Percentiles rank a stretch among this genome's conserved stretches.
Conservation (phyloP, 1,140 invertebrate genomes). For the Dendrolimus kikuchii region DNA sequence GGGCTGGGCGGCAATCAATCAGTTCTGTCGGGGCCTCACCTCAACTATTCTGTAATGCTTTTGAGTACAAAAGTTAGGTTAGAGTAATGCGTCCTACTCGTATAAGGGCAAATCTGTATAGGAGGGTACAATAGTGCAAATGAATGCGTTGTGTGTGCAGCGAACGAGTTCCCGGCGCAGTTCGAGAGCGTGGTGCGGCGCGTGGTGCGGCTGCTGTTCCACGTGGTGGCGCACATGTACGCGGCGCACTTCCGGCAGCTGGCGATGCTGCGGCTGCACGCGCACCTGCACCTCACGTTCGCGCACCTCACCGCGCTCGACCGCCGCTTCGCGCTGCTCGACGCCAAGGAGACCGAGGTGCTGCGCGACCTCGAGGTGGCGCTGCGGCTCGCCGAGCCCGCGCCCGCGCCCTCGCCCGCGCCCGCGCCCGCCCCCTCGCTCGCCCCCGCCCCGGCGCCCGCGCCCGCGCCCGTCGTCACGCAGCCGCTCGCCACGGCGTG, state of each 20-base stretch:
- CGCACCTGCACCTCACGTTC: slow-evolving; percentile 96
- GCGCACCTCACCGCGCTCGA: slow-evolving; percentile 93
- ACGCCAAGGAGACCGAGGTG: slow-evolving; percentile 94
- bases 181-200: slow-evolving; percentile 97
- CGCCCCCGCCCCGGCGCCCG: slow-evolving; percentile 31
- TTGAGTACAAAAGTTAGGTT: too few species aligned
- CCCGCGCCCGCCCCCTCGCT: slow-evolving; percentile 41
- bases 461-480: slow-evolving; percentile 53
- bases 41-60: too few species aligned
- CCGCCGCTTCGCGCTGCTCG: slow-evolving; percentile 91
- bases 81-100: too few species aligned
- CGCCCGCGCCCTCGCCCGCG: slow-evolving; percentile 5
- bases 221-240: slow-evolving; percentile 98
- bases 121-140: too few species aligned
- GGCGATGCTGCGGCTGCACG: slow-evolving; percentile 91
- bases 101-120: too few species aligned
- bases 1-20: too few species aligned
- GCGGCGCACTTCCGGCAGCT: slow-evolving; percentile 98
- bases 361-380: slow-evolving; percentile 89
- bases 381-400: slow-evolving; percentile 73
- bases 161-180: slow-evolving; percentile 94
- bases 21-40: too few species aligned
- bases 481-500: slow-evolving; percentile 56
- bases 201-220: slow-evolving; percentile 96
- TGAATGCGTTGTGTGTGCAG: slow-evolving; percentile 71